Base-by-base conservation (phyloP, 1,140 invertebrate species). In the Habropoda laboriosa region DNA sequence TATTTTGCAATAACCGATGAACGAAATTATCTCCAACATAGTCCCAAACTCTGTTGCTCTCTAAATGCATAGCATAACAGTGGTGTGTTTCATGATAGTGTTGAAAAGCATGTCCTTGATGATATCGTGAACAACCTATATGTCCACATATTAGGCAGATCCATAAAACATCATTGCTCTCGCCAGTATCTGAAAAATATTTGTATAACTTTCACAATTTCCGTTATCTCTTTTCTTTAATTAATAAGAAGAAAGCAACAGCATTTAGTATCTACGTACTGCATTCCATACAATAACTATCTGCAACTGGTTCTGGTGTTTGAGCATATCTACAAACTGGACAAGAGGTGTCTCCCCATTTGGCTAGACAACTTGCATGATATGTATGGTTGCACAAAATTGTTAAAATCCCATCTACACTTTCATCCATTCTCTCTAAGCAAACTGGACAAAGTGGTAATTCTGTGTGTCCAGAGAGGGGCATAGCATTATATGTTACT, bases 361-460 rank as follows among this genome's bases (percentile, higher is more conserved):
- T 97, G 70, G 97, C 95, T 42, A 99, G 93, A 93, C 99, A 99
- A 84, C 96, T 96, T 24, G 97, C 96, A 93, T 99, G 99, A 93
- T 99, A 99, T 0, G 98, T 96, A 93, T 99, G 99, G 93, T 99
- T 99, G 91, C 99, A 99, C 45, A 99, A 94, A 88, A 99, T 99
- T 7, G 98, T 99, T 71, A 99, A 94, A 82, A 99, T 97, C 4
- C 98, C 98, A 92, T 99, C 98, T 1, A 99, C 97, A 81, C 97
- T 98, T 93, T 99, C 98, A 93, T 99, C 98, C 98, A 98, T 99
- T 86, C 98, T 95, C 92, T 99, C 99, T 90, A 98, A 91, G 85
- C 98, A 99, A 24, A 99, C 98, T 10, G 99, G 97, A 93, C 99
- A 99, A 5, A 97, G 99, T n/a, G 99, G 99, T 70, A 99, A 93